Evolutionary conservation across 1,140 invertebrate species (phyloP).

Genomic region (Campoletis sonorensis): DNA sequence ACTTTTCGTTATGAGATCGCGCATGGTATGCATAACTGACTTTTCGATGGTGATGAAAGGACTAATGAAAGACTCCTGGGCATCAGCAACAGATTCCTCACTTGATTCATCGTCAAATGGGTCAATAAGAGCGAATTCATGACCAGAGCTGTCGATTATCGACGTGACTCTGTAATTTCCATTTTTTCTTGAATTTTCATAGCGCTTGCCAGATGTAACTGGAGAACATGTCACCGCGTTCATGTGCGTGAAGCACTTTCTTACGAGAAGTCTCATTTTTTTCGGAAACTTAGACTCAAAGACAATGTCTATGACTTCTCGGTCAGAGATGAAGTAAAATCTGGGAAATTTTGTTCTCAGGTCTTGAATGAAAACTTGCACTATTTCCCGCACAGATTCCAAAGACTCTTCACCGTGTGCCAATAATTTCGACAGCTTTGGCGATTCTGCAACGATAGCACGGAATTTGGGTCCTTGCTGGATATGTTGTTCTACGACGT

Average conservation of each 20-base stretch:
- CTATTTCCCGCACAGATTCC: conserved; percentile 77
- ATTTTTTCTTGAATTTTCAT: conserved; percentile 63
- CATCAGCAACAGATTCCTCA: neutral
- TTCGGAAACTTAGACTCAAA: conserved; percentile 71
- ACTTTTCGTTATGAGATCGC: neutral
- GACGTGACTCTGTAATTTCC: neutral
- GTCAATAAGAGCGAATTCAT: neutral
- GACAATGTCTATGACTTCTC: conserved; percentile 89
- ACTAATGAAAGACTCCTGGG: neutral
- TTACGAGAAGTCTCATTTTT: conserved; percentile 71
- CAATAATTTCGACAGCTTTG: conserved; percentile 77
- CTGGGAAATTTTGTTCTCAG: conserved; percentile 87
- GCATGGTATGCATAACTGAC: neutral
- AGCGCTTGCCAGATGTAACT: conserved; percentile 75
- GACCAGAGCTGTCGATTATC: conserved; percentile 1
- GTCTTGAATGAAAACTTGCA: conserved; percentile 84
- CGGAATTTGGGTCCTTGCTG: conserved; percentile 77
- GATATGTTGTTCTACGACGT: conserved; percentile 69
- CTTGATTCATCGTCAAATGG: neutral
- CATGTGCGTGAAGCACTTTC: conserved; percentile 80
- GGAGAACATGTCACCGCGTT: conserved; percentile 65
- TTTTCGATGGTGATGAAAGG: neutral
- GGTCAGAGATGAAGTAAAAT: conserved; percentile 93
- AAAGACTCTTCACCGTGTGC: conserved; percentile 76
- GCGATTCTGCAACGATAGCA: conserved; percentile 70